Base-by-base conservation (phyloP, 2,888 invertebrate species). In the Tenthredo distinguenda region DNA sequence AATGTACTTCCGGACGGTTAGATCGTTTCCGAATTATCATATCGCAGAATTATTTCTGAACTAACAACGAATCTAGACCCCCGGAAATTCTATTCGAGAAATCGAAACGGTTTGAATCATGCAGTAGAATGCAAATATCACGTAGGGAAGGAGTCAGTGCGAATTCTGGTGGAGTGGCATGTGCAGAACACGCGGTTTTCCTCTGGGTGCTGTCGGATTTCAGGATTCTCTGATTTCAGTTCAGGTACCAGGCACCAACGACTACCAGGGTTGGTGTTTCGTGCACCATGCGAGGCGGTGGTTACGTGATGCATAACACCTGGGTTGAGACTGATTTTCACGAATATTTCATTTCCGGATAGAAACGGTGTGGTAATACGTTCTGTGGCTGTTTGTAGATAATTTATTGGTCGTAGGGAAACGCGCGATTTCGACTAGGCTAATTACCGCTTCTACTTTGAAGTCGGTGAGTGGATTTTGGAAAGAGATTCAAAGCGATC, bases 171-270 rank as follows among this genome's bases (percentile, higher is more conserved):
- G 9, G 26, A 71, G 37, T 40, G 71, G 71, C 37, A 71, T 31
- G n/a, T 71, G 40, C n/a, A 15, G 37, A 71, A 31, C 34, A 37
- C 34, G n/a, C 37, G 71, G 37, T 34, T 71, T 37, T 71, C 34
- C 37, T 37, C n/a, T 9, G 71, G 34, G 71, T 71, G 34, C 37
- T 37, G 71, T 71, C 71, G 40, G n/a, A 37, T 71, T 71, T 71
- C 71, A 71, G 71, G 15, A 71, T 71, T 71, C 21, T 62, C 71
- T 71, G 71, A 37, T 37, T 34, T 37, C 34, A 71, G 71, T 71
- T n/a, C 15, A n/a, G 71, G 71, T 71, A 37, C 71, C 71, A 71
- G 71, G 71, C 31, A 71, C 71, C 37, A 4, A 37, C 37, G 37
- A 37, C n/a, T 71, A 37, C 40, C 18, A 10, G 10, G 71, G 71